These are phyloP conservation scores for Echinops telfairi DNA, from an alignment of 2,113 vertebrate species.

Conservation along the genomic window DNA sequence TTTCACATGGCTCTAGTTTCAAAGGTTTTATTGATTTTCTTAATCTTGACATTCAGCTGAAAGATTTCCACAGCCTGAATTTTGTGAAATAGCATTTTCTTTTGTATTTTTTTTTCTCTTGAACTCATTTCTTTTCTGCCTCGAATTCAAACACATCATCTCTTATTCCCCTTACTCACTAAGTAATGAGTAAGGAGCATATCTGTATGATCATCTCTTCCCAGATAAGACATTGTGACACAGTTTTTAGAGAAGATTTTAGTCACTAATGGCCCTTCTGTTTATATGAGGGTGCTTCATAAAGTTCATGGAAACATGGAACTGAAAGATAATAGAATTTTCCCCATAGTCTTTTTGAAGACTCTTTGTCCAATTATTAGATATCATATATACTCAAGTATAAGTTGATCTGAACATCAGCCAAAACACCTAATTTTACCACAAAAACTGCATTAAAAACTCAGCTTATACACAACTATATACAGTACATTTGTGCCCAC, in stretches of 20 bases:
- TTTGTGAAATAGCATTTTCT: conserved; percentile 73
- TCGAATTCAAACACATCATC: conserved; percentile 51
- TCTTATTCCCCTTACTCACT: conserved; percentile 41
- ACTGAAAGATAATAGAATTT: too few species aligned
- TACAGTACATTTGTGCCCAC: conserved; percentile 4
- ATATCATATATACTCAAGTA: not conserved
- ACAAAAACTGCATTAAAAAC: too few species aligned
- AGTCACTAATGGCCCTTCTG: conserved; percentile 49
- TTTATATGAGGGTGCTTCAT: not conserved
- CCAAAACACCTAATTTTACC: too few species aligned
- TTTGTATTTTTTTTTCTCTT: conserved; percentile 12
- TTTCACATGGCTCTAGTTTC: conserved; percentile 69
- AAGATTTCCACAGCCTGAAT: conserved; percentile 72
- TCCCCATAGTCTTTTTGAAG: too few species aligned
- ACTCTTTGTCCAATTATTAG: not conserved
- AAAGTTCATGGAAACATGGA: too few species aligned
- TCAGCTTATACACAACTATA: too few species aligned
- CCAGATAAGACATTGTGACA: not conserved
- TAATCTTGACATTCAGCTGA: conserved; percentile 71
- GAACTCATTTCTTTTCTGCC: conserved; percentile 63
- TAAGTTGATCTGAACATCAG: too few species aligned
- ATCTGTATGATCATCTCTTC: conserved; percentile 50
- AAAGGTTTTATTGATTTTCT: conserved; percentile 68
- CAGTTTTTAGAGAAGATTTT: conserved; percentile 54
- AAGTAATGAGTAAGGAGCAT: not conserved